phyloP scores from a whole-genome alignment of 2,113 vertebrate species.

The Picathartes gymnocephalus region DNA sequence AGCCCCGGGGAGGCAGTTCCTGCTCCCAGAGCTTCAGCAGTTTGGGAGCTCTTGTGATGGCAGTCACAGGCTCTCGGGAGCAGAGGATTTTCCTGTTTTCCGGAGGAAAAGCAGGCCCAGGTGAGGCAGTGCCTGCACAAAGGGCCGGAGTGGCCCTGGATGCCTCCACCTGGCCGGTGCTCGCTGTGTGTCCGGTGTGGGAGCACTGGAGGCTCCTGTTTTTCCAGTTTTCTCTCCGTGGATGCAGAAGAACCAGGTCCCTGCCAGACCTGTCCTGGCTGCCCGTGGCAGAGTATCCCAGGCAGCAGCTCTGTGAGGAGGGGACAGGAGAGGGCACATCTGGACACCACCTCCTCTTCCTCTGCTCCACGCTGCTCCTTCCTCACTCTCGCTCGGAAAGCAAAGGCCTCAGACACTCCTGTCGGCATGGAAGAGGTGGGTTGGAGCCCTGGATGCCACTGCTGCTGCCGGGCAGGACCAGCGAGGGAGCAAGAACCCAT shows the following conservation, averaged over 20 bases:
- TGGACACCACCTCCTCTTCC: background rate
- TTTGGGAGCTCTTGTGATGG: fast-evolving
- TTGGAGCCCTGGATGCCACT: background rate
- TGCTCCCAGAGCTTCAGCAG: background rate
- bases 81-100: fast-evolving
- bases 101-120: fast-evolving
- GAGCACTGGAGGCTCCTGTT: fast-evolving
- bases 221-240: background rate
- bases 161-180: fast-evolving
- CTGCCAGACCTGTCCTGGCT: fast-evolving
- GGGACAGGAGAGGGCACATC: fast-evolving
- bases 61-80: fast-evolving
- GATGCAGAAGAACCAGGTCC: fast-evolving
- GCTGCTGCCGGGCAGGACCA: background rate
- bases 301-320: fast-evolving
- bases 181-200: fast-evolving
- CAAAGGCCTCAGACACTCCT: fast-evolving
- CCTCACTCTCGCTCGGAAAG: background rate
- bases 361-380: background rate
- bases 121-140: background rate
- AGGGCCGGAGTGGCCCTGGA: fast-evolving
- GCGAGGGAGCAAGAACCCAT: background rate
- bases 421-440: fast-evolving
- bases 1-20: background rate
- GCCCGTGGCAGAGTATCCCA: background rate